A percentile compares a stretch with the other conserved stretches of the same genome.
Conservation (phyloP, 2,888 invertebrate species). For the Harpalus rubripes region DNA sequence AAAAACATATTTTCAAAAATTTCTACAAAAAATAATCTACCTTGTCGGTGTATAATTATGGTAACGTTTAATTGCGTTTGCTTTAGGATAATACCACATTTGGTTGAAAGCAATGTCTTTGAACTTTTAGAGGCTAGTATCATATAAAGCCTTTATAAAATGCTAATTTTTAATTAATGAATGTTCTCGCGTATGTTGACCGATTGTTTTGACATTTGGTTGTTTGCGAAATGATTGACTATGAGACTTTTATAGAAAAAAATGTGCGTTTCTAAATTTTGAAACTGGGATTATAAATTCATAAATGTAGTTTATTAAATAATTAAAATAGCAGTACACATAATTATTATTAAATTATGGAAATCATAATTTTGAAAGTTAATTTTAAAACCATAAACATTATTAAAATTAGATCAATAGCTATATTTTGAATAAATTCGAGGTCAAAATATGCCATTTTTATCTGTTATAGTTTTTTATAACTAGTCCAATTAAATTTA, state of each 20-base stretch:
- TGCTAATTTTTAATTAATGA: slow-evolving; percentile 54
- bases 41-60: neutral
- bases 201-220: slow-evolving; percentile 52
- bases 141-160: slow-evolving; percentile 47
- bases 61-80: slow-evolving; percentile 16
- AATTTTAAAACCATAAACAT: neutral
- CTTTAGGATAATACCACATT: slow-evolving; percentile 20
- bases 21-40: neutral
- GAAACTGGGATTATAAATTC: slow-evolving; percentile 38
- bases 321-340: neutral
- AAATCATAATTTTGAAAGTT: neutral
- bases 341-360: neutral
- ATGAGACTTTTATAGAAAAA: slow-evolving; percentile 5
- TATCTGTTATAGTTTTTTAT: too few relatives aligned
- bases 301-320: slow-evolving; percentile 12
- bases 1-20: slow-evolving; percentile 12
- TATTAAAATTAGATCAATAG: neutral
- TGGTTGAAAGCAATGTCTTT: slow-evolving; percentile 20
- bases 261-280: slow-evolving; percentile 28
- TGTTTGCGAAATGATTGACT: slow-evolving; percentile 40
- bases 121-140: slow-evolving; percentile 23
- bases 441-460: too few relatives aligned
- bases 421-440: too few relatives aligned
- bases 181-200: neutral
- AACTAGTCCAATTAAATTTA: too few relatives aligned